Base-by-base conservation (phyloP, 2,113 vertebrate species). In the Hippocampus abdominalis region DNA sequence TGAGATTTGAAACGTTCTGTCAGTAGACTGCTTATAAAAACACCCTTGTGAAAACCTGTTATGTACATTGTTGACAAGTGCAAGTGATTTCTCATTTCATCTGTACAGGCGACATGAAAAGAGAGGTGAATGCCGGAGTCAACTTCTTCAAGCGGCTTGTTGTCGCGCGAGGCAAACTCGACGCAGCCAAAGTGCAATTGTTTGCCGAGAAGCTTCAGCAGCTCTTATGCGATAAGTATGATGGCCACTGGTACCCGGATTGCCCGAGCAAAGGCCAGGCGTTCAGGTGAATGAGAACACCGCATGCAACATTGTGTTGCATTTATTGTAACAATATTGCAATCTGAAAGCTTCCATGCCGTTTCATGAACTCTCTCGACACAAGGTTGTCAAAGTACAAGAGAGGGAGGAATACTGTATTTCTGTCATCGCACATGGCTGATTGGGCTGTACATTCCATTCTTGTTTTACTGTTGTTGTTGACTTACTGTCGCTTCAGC, bases 121-220 rank as follows among this genome's bases (percentile, higher is more conserved):
- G 94, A 84, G 97, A 99, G 92, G 96, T 98, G 74, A 94, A 91
- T 46, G 93, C 95, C 1, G 87, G 93, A 0, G 96, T 95, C 11
- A 89, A 93, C 86, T 98, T 99, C 85, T 86, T 99, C 75, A 95
- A 93, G 10, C 92, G 93, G 74, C 73, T 99, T 57, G 93, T 84
- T 46, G 91, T 92, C 74, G 92, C 90, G 69, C 91, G 93, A 18
- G 92, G 92, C 18, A 92, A 91, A 57, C 63, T 97, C 46, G 93
- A 90, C 57, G 91, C 91, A 67, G 71, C 81, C 2, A 89, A 94
- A 79, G 89, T 92, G n/a, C 92, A 94, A 49, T 70, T 68, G 44
- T 97, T 99, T 77, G 90, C 94, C 2, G 88, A 91, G 15, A 95
- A 92, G 68, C 88, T 98, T 44, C 93, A 92, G 18, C 84, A 87